Percentiles rank a stretch among this genome's conserved stretches.
These are phyloP conservation scores for Ciconia maguari DNA, from an alignment of 2,113 vertebrate genomes.

Conservation along the genomic window DNA sequence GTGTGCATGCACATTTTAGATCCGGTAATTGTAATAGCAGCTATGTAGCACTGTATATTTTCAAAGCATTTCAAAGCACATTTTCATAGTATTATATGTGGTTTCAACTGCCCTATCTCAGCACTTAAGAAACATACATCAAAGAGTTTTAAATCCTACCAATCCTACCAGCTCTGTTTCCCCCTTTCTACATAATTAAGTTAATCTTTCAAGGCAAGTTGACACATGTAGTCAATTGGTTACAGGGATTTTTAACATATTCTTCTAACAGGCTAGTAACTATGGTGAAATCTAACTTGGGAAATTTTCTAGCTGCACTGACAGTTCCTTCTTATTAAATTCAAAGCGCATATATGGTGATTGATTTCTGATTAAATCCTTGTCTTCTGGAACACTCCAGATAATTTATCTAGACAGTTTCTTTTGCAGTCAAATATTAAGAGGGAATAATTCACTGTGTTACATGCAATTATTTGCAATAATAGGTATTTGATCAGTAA, in stretches of 20 bases:
- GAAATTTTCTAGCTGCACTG: not conserved
- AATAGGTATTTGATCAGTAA: not conserved
- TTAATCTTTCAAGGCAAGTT: constrained; percentile 54
- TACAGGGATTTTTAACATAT: constrained; percentile 23
- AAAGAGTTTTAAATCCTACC: constrained; percentile 47
- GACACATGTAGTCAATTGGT: constrained; percentile 52
- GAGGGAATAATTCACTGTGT: not conserved
- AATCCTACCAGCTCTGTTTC: constrained; percentile 5
- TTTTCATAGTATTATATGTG: not conserved
- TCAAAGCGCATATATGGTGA: constrained; percentile 8
- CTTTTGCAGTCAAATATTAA: constrained; percentile 3
- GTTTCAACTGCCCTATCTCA: constrained; percentile 4
- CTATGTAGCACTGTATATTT: not conserved
- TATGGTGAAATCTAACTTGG: not conserved
- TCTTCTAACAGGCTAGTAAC: constrained; percentile 10
- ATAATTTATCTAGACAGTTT: constrained; percentile 14
- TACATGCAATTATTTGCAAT: not conserved
- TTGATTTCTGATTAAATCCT: constrained; percentile 32
- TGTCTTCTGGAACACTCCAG: not conserved
- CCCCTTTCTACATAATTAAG: constrained; percentile 48
- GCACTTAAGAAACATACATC: constrained; percentile 41
- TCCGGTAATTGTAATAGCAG: not conserved
- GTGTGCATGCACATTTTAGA: not conserved
- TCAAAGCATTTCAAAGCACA: not conserved
- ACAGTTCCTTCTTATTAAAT: constrained; percentile 27